Base-by-base conservation (phyloP, 2,797 vertebrate genomes). In the Philypnodon macrostomus region DNA sequence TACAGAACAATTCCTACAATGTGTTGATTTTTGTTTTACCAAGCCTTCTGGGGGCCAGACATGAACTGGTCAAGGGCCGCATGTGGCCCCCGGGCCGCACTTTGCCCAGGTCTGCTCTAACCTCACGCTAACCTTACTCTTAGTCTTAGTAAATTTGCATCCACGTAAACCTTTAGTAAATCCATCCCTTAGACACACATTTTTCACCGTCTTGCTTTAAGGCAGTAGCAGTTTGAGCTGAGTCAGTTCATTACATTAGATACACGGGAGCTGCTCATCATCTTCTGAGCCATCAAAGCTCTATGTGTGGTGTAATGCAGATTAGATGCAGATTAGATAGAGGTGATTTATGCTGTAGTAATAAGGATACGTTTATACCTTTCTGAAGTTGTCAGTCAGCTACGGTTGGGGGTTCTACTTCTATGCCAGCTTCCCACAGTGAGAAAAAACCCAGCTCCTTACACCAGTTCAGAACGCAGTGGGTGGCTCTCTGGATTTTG, bases 391-490 rank as follows among this genome's bases (percentile, higher is more conserved):
- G 61, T 63, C 70, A 67, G 29, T 40, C 40, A 4, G 32, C 55
- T 63, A 36, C 18, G n/a, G 34, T 39, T 68, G 47, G 46, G n/a
- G 58, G 59, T 64, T 49, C 63, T 32, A 66, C 2, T 38, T 29
- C 63, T 50, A 51, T 64, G 63, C 69, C 76, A 50, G 56, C 59
- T 62, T 36, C 78, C 75, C 6, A 60, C 79, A 66, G 80, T 8
- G 79, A 19, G 44, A 77, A 78, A 68, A 69, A 68, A 83, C 64
- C 39, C 36, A 29, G 34, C 57, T 69, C 47, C 67, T 75, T 67
- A 42, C 58, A 63, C 56, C 23, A 54, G 58, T 79, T 78, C 67
- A 54, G 69, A 66, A 72, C 73, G 0, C 79, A 81, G 72, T 47
- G 38, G 61, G 68, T 52, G 2, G 4, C 44, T 10, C 60, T 60